These are phyloP conservation scores for Porites cylindrica DNA, from an alignment of 92 coral and sea anemone genomes.

Conservation along the genomic window DNA sequence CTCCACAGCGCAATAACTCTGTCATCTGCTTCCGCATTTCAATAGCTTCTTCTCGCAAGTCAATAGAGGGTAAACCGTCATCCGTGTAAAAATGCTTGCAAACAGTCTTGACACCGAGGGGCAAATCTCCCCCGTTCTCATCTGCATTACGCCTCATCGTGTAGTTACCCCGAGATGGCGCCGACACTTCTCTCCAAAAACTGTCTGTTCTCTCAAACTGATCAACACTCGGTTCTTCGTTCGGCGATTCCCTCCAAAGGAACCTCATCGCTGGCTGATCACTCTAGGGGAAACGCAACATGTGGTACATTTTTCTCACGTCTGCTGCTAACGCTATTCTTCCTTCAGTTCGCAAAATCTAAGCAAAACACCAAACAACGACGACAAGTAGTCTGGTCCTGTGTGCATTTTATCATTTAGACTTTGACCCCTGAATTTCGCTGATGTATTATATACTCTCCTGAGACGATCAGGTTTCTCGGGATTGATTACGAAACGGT, in stretches of 20 bases:
- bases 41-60: not conserved
- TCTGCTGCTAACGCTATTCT: constrained; percentile 42
- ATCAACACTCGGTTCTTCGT: no score
- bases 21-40: not conserved
- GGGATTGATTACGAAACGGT: not conserved
- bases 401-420: no score
- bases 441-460: no score
- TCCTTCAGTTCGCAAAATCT: constrained; percentile 29
- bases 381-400: no score
- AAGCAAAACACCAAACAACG: constrained; percentile 34
- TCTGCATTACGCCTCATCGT: constrained; percentile 26
- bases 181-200: not conserved
- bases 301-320: constrained; percentile 41
- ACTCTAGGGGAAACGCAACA: constrained; percentile 13
- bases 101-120: constrained; percentile 34
- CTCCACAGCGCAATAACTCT: not conserved
- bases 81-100: constrained; percentile 23
- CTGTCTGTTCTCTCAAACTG: not conserved
- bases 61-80: not conserved
- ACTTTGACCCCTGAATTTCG: no score
- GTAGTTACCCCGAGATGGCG: not conserved
- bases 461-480: constrained; percentile 23
- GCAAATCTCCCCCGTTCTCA: constrained; percentile 34
- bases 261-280: constrained; percentile 44
- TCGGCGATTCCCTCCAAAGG: not conserved